A percentile compares a stretch with the other conserved stretches of the same genome.
Evolutionary conservation across 2,113 vertebrate genomes (phyloP).

Genomic region (Coptodon bakossiorum): DNA sequence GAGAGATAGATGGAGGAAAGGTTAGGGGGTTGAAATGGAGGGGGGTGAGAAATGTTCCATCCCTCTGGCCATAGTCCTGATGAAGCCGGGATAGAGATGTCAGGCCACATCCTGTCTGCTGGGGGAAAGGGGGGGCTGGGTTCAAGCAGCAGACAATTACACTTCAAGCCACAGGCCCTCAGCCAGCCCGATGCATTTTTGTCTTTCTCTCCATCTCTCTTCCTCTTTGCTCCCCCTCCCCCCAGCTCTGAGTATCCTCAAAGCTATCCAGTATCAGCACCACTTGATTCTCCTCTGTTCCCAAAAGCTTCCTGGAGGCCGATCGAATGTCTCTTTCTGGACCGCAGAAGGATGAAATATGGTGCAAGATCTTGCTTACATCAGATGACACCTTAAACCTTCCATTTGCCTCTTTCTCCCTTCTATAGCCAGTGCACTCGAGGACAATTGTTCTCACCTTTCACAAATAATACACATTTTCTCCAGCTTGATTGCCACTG

Average conservation of each 20-base stretch:
- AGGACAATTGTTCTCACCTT: conserved; percentile 6
- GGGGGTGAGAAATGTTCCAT: conserved; percentile 33
- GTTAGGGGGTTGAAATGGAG: not conserved
- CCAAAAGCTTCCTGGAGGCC: conserved; percentile 52
- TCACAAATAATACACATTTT: conserved; percentile 13
- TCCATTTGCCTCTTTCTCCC: not conserved
- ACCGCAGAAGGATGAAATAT: conserved; percentile 15
- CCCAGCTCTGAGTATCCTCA: not conserved
- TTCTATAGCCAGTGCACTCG: not conserved
- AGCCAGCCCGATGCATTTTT: conserved; percentile 20
- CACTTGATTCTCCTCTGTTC: conserved; percentile 36
- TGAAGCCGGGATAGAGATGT: conserved; percentile 53
- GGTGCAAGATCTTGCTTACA: conserved; percentile 56
- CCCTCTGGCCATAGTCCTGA: conserved; percentile 38
- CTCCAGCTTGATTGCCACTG: not conserved
- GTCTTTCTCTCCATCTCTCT: conserved; percentile 24
- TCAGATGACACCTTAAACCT: conserved; percentile 65
- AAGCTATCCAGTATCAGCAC: conserved; percentile 57
- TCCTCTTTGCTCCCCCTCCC: not conserved
- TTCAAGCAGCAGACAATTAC: conserved; percentile 44
- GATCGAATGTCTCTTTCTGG: conserved; percentile 57
- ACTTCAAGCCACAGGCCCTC: conserved; percentile 38
- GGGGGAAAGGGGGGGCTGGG: not conserved
- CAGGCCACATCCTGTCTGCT: conserved; percentile 53
- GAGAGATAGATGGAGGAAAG: conserved; percentile 24